Base-by-base conservation (phyloP, 2,797 vertebrate species). In the Halcyon smyrnensis region DNA sequence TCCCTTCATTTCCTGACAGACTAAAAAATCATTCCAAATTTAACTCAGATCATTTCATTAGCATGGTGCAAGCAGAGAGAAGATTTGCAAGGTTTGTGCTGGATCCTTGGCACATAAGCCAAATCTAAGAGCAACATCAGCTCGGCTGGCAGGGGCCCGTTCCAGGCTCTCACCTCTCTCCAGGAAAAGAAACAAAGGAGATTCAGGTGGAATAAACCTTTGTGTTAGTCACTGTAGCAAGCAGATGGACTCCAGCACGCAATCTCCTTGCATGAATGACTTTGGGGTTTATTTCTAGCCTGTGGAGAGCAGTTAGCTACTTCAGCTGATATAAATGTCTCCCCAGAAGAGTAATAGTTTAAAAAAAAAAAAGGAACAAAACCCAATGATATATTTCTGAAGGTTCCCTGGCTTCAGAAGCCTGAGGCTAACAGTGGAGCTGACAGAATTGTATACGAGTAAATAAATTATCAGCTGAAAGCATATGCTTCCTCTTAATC, bases 381-480 rank as follows among this genome's bases (percentile, higher is more conserved):
- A 95, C 3, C 15, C 16, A 62, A 32, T 68, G 21, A 63, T 71
- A 2, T 39, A 70, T 83, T 95, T 75, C 77, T 70, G 65, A 77
- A 93, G 53, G 53, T 12, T 67, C 51, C 56, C 70, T 39, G 50
- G 53, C 76, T 89, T 80, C 78, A 85, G 73, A 95, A 94, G 78
- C 68, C 68, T 51, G 75, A 71, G 41, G 71, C 37, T 71, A 56
- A 89, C 0, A 0, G 60, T 24, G 46, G 64, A 83, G 56, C 62
- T 34, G 59, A 80, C 63, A 93, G 78, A 92, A 75, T 2, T 45
- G 54, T 64, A 59, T 34, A 71, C 19, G 62, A 89, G n/a, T 77
- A 95, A 93, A 93, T 51, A 94, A 83, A 89, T 78, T 67, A 85
- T 62, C 75, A 75, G 24, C 60, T 89, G 86, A 89, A 73, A 91